Evolutionary conservation across 2,113 vertebrate genomes (phyloP), one percentile per base, ranked within the genome.

Genomic region (Pelobates fuscus): DNA sequence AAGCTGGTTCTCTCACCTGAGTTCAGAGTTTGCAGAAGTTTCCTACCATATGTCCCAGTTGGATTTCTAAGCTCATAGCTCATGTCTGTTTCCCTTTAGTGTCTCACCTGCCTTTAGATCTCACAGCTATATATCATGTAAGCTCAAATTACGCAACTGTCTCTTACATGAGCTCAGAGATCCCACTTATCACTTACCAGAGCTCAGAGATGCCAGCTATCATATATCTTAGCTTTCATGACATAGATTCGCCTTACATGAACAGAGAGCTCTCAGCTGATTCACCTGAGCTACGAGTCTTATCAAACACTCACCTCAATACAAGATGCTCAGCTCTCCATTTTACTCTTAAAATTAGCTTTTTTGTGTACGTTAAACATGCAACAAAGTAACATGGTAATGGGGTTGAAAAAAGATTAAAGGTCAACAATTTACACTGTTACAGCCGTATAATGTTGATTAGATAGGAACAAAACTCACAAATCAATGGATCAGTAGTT

Each of bases 1-100:
- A n/a, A n/a, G n/a, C n/a, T 63, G 5, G 49, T 80, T 67, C 77
- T 30, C 62, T 68, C 78, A 80, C 74, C 68, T 80, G 75, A 52
- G 8, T 72, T 79, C 78, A 46, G 27, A 61, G 32, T 4, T 41
- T 37, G 32, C 5, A 37, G 5, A 37, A 1, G 32, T 37, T 37
- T 37, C 32, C 32, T 10, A 37, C 32, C 32, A 37, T 5, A 37
- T 6, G 32, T 37, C 32, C 32, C 32, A 37, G 32, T 1, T 37
- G n/a, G 32, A 37, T 37, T 6, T 37, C 32, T 37, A 5, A 37
- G 10, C 32, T 37, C 10, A 37, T 37, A 37, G 32, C 32, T 37
- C 10, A 37, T 37, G 1, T 37, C 10, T 37, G 32, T 37, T 5
- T 37, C 32, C 10, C 32, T 6, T 37, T 1, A 6, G 32, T 37